Evolutionary conservation across 2,113 vertebrate genomes (phyloP), one percentile per base, ranked within the genome.

Genomic region (Anas platyrhynchos): DNA sequence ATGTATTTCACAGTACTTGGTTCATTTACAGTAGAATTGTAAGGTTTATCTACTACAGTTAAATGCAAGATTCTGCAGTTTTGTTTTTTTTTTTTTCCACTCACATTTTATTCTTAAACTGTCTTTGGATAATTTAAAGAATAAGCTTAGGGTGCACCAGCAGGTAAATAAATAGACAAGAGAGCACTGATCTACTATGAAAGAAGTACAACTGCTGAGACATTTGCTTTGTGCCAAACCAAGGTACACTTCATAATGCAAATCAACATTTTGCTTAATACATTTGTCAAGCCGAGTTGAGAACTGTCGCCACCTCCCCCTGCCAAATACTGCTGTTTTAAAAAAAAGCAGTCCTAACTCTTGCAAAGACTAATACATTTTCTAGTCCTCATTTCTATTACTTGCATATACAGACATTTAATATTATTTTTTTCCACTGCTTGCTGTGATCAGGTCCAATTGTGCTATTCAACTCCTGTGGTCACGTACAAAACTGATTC

Each of bases 101-200:
- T 59, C 36, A 36, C 14, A 44, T 82, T 88, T 83, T 41, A 26
- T 82, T 89, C 89, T 77, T 89, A 91, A 94, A 68, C 41, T 38
- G 76, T 58, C 50, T 80, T 58, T 17, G 32, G 8, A 36, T 15
- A 61, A 79, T 41, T 61, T 50, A 59, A 80, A 91, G 67, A 91
- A 59, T 63, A 71, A 91, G 54, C 69, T 91, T 56, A 67, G 16
- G 48, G 55, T 22, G 76, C 17, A 83, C 72, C 72, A 87, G 79
- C 25, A 94, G 69, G 55, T 46, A 93, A 94, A 95, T 43, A 93
- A 94, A 94, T 50, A 94, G 52, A 97, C 86, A 97, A 93, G 89
- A 56, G 14, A 95, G 75, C 79, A 94, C 38, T 85, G 75, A 96
- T 92, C 81, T 91, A 69, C 84, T 89, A 18, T 12, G 20, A 91